Conservation (phyloP, 2,888 invertebrate species). For the Drosophila rellima region DNA sequence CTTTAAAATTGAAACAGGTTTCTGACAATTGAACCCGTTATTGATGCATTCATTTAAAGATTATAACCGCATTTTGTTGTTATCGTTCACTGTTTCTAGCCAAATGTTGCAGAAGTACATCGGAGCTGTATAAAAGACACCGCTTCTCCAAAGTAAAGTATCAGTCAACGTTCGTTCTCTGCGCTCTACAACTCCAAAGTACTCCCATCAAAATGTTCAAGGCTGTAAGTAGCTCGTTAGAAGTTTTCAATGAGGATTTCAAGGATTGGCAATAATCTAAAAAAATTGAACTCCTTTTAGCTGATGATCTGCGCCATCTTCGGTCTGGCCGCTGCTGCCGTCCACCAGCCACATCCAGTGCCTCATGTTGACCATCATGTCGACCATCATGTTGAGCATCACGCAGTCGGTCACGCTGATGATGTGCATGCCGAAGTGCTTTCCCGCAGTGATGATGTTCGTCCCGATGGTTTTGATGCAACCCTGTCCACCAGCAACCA, state of each 20-base stretch:
- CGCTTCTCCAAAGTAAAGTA: constrained; percentile 17
- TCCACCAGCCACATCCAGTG: constrained; percentile 34
- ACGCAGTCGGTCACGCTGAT: constrained; percentile 1
- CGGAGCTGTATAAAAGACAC: constrained; percentile 49
- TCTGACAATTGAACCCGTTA: constrained; percentile 23
- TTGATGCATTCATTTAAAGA: constrained; percentile 34
- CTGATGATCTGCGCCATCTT: constrained; percentile 65
- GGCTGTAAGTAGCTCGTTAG: constrained; percentile 51
- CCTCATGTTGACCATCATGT: constrained; percentile 27
- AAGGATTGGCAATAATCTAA: neutral
- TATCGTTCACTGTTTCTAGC: constrained; percentile 35
- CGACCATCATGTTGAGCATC: constrained; percentile 18
- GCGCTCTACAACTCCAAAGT: constrained; percentile 36
- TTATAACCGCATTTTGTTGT: constrained; percentile 29
- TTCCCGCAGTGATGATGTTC: constrained; percentile 61
- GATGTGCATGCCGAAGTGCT: constrained; percentile 43
- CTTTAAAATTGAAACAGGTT: constrained; percentile 37
- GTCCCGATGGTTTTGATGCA: constrained; percentile 79
- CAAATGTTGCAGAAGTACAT: constrained; percentile 10
- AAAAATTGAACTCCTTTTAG: constrained; percentile 29
- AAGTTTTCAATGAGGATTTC: neutral
- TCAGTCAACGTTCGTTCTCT: constrained; percentile 47
- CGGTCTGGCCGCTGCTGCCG: constrained; percentile 60
- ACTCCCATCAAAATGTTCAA: constrained; percentile 64
- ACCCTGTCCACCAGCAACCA: constrained; percentile 70